Evolutionary conservation across 2,888 invertebrate species (phyloP), one percentile per base, ranked within the genome.

Genomic region (Pherbina coryleti): DNA sequence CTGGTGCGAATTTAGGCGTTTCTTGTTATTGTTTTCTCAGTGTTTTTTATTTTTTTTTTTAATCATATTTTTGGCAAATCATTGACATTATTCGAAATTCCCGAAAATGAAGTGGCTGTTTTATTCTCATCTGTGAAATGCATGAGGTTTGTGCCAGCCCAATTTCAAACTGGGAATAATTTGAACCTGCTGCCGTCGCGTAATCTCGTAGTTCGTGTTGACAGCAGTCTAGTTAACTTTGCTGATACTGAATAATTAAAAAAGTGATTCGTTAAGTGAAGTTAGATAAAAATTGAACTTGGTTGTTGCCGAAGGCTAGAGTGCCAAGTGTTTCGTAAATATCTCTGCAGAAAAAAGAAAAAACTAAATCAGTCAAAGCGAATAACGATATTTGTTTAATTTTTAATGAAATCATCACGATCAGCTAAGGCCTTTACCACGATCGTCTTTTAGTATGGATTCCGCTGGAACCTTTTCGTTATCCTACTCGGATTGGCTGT

Each of bases 401-500:
- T 55, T 19, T 22, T 28, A 64, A 64, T n/a, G 31, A n/a, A 64
- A 31, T 19, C 64, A n/a, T 4, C 34, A 31, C n/a, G 31, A 25
- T 31, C 34, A 25, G 25, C 19, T 14, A 44, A 44, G 44, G 14
- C 9, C 28, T 9, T 9, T 14, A 25, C 25, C 28, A 62, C 44
- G 8, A 31, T 9, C 44, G 17, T 25, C 34, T 17, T n/a, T 34
- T 1, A 85, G 84, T 81, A 89, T 90, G 90, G 90, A 90, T 87
- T 87, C 87, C 80, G 88, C 87, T 79, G 87, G 86, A 84, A 86
- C 87, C 81, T 90, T 88, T 84, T 87, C 89, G 79, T 85, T 90
- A 81, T 88, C 89, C 84, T 90, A 90, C 81, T 86, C 89, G 82
- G 89, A 89, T 83, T 90, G 90, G 90, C 88, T 89, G 80, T 85